Evolutionary conservation across 2,113 vertebrate genomes (phyloP), one percentile per base, ranked within the genome.

Genomic region (Anoura caudifer): DNA sequence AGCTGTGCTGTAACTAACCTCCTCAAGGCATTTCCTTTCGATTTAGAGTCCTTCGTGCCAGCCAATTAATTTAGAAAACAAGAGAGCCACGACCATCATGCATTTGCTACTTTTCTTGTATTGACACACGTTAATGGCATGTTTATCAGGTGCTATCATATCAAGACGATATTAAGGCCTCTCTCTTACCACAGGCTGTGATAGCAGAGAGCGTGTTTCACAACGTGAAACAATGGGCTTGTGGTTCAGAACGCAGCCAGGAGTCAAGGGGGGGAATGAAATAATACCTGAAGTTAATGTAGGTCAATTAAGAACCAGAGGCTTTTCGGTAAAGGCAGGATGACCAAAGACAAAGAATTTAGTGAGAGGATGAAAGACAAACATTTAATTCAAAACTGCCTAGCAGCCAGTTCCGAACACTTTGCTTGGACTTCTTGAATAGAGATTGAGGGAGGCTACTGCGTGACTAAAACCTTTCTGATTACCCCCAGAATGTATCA

Each of bases 51-150:
- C 65, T 92, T 97, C 63, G 84, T 77, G 84, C 36, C 11, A 59
- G 50, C 70, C 97, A 87, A 77, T 96, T 97, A 95, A 96, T 95
- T 96, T 81, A 82, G 94, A 82, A 97, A 95, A 85, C 92, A 96
- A 84, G 93, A 80, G 50, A 96, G 41, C 36, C 59, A 67, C 45
- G 88, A 38, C 16, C 22, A 73, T 92, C 59, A 63, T 13, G 7
- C 76, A 67, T 81, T n/a, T 89, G 26, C 36, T 54, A 24, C 43
- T 72, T 85, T 80, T 92, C 84, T 84, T 82, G 87, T 65, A 85
- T 38, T 77, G 92, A 92, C 94, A 96, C 88, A 81, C 26, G 52
- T 14, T 92, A 95, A 94, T 92, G 90, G 90, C 26, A 73, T 90
- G 92, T 95, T 95, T 87, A 77, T 96, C 90, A 94, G 79, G 72